These are phyloP conservation scores for Paguma larvata DNA, from an alignment of 2,797 vertebrate genomes.

Conservation along the genomic window DNA sequence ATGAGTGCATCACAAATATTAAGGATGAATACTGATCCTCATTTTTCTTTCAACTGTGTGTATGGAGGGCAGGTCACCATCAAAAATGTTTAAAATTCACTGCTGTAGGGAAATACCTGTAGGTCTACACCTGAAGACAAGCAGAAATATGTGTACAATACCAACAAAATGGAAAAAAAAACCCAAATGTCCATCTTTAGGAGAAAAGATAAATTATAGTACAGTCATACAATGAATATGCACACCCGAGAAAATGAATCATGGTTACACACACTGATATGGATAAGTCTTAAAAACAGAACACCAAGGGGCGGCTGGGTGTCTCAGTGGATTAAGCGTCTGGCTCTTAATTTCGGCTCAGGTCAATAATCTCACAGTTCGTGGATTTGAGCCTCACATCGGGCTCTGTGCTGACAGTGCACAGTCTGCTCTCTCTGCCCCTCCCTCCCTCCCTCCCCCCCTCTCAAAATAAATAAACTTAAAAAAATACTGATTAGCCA, in stretches of 20 bases:
- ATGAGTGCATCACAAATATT: background rate
- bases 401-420: too few relatives aligned
- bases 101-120: constrained; percentile 22
- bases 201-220: background rate
- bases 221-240: constrained; percentile 9
- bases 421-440: too few relatives aligned
- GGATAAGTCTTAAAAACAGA: background rate
- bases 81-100: background rate
- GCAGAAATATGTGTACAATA: background rate
- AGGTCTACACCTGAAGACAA: background rate
- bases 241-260: constrained; percentile 20
- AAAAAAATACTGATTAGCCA: background rate
- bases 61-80: background rate
- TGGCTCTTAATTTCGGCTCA: too few relatives aligned
- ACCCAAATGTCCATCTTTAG: background rate
- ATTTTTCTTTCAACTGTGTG: constrained; percentile 37
- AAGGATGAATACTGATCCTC: background rate
- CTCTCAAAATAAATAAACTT: too few relatives aligned
- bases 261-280: background rate
- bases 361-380: too few relatives aligned
- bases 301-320: background rate
- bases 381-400: too few relatives aligned
- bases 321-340: too few relatives aligned
- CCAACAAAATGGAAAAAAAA: background rate
- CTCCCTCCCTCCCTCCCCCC: too few relatives aligned